Conservation (phyloP, 2,888 invertebrate genomes). For the Patella pellucida region DNA sequence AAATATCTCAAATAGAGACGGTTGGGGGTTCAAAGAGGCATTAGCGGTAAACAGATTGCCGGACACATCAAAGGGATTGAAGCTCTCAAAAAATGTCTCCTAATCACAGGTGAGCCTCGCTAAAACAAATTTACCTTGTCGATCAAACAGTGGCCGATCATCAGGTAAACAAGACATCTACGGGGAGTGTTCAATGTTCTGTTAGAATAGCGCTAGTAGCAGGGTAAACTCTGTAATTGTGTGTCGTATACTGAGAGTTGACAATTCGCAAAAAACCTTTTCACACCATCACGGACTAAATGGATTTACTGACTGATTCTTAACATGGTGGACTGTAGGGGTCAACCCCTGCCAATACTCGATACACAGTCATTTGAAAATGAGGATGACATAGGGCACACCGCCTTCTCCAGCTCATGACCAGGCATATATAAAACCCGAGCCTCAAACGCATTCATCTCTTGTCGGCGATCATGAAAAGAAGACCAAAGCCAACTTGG, state of each 20-base stretch:
- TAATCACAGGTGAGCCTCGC: slow-evolving; percentile 47
- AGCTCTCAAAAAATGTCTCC: slow-evolving; percentile 41
- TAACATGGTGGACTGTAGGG: slow-evolving; percentile 23
- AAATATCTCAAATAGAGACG: slow-evolving; percentile 37
- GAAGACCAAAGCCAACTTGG: background rate
- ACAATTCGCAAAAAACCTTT: slow-evolving; percentile 32
- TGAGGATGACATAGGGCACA: slow-evolving; percentile 1
- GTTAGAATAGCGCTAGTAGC: background rate
- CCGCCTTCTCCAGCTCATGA: slow-evolving; percentile 21
- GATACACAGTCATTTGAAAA: background rate
- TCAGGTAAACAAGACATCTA: slow-evolving; percentile 30
- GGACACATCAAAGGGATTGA: slow-evolving; percentile 38
- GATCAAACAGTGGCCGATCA: slow-evolving; percentile 38
- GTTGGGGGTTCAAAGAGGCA: slow-evolving; percentile 42
- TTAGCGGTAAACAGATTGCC: slow-evolving; percentile 33
- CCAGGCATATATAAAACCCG: slow-evolving; percentile 17
- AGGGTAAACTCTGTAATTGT: slow-evolving; percentile 1
- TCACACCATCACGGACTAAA: slow-evolving; percentile 38
- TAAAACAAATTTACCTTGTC: slow-evolving; percentile 45
- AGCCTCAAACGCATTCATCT: background rate
- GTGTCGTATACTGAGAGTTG: slow-evolving; percentile 14
- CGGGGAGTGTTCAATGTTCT: slow-evolving; percentile 11
- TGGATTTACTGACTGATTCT: slow-evolving; percentile 33
- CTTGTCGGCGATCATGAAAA: slow-evolving; percentile 4
- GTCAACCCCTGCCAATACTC: slow-evolving; percentile 13